These are phyloP conservation scores for Drosophila watanabei DNA, from an alignment of 1,140 invertebrate species.

Conservation along the genomic window DNA sequence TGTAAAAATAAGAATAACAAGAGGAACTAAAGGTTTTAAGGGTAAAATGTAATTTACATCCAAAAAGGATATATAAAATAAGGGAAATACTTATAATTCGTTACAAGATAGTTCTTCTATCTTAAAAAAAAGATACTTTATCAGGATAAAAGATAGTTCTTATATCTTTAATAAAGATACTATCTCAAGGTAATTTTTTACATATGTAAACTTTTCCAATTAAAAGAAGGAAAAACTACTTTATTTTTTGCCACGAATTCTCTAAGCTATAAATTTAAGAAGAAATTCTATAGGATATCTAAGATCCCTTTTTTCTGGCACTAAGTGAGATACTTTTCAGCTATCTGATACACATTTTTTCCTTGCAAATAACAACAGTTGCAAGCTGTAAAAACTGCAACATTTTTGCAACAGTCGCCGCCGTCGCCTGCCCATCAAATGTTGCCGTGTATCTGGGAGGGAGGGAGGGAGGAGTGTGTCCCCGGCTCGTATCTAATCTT, in stretches of 20 bases:
- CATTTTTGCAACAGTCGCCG: background rate
- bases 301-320: background rate
- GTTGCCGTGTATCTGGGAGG: constrained; percentile 19
- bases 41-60: background rate
- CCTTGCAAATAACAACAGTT: constrained; percentile 15
- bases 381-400: constrained; percentile 23
- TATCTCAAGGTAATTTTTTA: background rate
- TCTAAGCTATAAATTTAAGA: background rate
- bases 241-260: background rate
- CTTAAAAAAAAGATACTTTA: background rate
- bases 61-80: background rate
- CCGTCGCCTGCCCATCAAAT: background rate
- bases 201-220: background rate
- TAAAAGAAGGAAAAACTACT: background rate
- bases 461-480: constrained; percentile 18
- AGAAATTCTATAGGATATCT: background rate
- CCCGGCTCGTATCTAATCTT: constrained; percentile 34
- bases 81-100: background rate
- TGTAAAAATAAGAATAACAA: background rate
- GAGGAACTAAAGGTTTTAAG: background rate
- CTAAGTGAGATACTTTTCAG: background rate
- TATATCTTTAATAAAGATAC: background rate
- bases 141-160: background rate
- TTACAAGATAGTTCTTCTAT: background rate
- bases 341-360: background rate